Percentiles rank a stretch among this genome's conserved stretches.
Evolutionary conservation across 2,888 invertebrate species (phyloP).

Genomic region (Drosophila mimetica): DNA sequence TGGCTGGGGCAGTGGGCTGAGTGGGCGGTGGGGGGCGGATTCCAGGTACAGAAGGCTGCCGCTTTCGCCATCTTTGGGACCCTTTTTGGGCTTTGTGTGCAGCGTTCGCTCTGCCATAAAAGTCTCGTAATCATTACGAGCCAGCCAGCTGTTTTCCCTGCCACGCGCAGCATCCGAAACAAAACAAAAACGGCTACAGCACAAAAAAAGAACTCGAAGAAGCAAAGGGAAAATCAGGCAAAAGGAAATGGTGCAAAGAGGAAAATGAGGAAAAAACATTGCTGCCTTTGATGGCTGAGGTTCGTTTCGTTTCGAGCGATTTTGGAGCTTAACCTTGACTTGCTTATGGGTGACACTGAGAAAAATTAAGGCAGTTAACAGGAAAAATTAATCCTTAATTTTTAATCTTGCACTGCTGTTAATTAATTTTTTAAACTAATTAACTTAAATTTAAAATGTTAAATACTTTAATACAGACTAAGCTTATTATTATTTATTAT

Average conservation of each 20-base stretch:
- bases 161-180: conserved; percentile 47
- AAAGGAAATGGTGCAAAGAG: conserved; percentile 23
- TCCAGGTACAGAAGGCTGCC: conserved; percentile 28
- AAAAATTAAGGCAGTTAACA: background rate
- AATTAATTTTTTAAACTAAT: no score
- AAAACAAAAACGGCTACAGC: conserved; percentile 37
- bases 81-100: conserved; percentile 43
- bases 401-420: no score
- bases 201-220: conserved; percentile 5
- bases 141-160: conserved; percentile 69
- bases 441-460: no score
- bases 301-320: conserved; percentile 64
- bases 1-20: conserved; percentile 15
- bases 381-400: no score
- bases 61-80: conserved; percentile 30
- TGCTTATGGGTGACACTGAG: conserved; percentile 59
- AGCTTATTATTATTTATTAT: no score
- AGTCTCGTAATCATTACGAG: conserved; percentile 74
- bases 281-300: conserved; percentile 45
- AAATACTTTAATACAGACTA: no score
- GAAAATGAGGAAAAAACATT: conserved; percentile 36
- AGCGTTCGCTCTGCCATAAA: conserved; percentile 44
- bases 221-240: conserved; percentile 18
- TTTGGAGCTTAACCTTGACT: conserved; percentile 76
- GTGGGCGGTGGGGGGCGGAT: conserved; percentile 8